Evolutionary conservation across 2,888 invertebrate species (phyloP).

Genomic region (Hypomecis punctinalis): DNA sequence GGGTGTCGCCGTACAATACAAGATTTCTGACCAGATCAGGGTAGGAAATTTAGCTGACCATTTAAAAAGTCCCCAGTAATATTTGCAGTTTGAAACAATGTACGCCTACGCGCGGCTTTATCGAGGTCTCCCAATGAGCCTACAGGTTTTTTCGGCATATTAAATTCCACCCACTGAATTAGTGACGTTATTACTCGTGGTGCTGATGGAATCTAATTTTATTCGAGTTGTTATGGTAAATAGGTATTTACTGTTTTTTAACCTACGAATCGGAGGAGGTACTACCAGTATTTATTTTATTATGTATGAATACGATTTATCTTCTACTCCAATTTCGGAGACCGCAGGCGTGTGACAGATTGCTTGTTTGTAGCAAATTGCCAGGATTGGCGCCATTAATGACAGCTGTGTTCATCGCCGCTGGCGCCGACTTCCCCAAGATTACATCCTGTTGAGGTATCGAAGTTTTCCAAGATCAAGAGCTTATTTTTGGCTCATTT

Average conservation of each 20-base stretch:
- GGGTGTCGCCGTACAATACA: too few relatives aligned
- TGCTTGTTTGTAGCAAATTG: neutral
- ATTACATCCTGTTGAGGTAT: neutral
- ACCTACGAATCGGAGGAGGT: neutral
- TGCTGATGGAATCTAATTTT: neutral
- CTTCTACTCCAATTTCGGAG: neutral
- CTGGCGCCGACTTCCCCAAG: neutral
- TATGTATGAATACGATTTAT: too few relatives aligned
- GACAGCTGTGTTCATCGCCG: neutral
- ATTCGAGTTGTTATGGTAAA: neutral
- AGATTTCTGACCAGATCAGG: too few relatives aligned
- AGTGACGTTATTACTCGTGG: conserved; percentile 1
- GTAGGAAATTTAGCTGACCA: too few relatives aligned
- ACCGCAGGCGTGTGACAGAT: conserved; percentile 4
- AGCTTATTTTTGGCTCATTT: too few relatives aligned
- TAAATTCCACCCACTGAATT: neutral
- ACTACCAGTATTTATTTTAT: neutral
- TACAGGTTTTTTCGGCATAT: neutral
- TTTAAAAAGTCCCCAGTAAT: neutral
- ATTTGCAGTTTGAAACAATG: conserved; percentile 15
- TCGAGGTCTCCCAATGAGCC: neutral
- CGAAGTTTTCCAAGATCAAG: too few relatives aligned
- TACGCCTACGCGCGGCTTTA: conserved; percentile 1
- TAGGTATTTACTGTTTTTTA: neutral
- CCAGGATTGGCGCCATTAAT: neutral